Percentiles rank a stretch among this genome's conserved stretches.
Evolutionary conservation across 2,113 vertebrate species (phyloP).

Genomic region (Morone chrysops): DNA sequence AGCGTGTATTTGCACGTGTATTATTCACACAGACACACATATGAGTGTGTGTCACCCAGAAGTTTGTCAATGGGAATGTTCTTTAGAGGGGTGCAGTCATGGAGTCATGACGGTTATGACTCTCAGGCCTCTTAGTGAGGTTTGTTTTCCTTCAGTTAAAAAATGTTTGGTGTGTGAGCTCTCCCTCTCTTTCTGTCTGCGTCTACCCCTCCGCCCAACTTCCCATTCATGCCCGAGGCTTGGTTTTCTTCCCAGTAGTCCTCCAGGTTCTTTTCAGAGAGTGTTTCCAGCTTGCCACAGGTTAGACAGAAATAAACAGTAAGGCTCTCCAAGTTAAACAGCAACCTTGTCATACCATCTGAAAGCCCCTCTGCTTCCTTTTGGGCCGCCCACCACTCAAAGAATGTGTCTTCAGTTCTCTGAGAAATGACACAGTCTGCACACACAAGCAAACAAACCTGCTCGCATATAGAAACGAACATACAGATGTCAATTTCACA

Average conservation of each 20-base stretch:
- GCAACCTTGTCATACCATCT: slow-evolving; percentile 53
- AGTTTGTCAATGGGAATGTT: slow-evolving; percentile 9
- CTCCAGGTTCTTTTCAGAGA: slow-evolving; percentile 52
- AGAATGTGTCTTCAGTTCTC: slow-evolving; percentile 73
- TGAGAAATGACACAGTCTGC: slow-evolving; percentile 26
- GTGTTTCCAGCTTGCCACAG: slow-evolving; percentile 64
- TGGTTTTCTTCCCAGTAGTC: slow-evolving; percentile 55
- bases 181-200: slow-evolving; percentile 29
- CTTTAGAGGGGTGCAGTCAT: slow-evolving; percentile 14
- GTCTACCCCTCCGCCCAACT: slow-evolving; percentile 27
- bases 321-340: slow-evolving; percentile 74
- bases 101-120: slow-evolving; percentile 29
- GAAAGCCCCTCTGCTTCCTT: slow-evolving; percentile 69
- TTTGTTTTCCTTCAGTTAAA: slow-evolving; percentile 51
- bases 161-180: slow-evolving; percentile 45
- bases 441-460: slow-evolving; percentile 23
- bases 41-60: slow-evolving; percentile 4
- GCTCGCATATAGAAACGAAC: slow-evolving; percentile 35
- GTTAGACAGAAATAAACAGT: slow-evolving; percentile 78
- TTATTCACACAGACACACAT: not conserved
- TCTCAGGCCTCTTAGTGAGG: slow-evolving; percentile 38
- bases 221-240: slow-evolving; percentile 57
- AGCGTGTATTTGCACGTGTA: no score
- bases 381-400: slow-evolving; percentile 49
- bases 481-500: slow-evolving; percentile 52